phyloP scores from a whole-genome alignment of 2,888 invertebrate species.

The Masnerella sp. region DNA sequence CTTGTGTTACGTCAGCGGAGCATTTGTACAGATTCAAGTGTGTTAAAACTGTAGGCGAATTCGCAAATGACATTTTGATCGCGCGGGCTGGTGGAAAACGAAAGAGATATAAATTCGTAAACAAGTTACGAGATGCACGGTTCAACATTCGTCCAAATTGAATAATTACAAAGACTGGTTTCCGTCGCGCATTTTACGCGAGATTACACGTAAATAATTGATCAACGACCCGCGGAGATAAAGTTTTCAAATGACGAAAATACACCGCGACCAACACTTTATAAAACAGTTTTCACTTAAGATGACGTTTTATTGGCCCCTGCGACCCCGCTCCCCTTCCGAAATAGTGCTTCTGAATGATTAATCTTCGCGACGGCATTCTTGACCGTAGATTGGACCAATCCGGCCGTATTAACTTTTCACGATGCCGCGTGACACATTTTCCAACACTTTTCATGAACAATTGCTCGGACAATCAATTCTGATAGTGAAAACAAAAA shows the following conservation, averaged over 20 bases:
- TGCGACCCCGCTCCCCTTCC: not conserved
- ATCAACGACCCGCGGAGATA: conserved; percentile 20
- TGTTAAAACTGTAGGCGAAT: not conserved
- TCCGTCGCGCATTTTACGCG: conserved; percentile 14
- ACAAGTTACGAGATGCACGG: conserved; percentile 16
- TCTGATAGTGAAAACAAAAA: not conserved
- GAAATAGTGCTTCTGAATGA: conserved; percentile 33
- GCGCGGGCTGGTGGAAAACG: conserved; percentile 1
- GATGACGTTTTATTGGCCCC: conserved; percentile 1
- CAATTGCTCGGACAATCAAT: conserved; percentile 23
- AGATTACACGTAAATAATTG: conserved; percentile 39
- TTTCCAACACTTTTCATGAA: conserved; percentile 22
- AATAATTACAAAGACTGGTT: conserved; percentile 35
- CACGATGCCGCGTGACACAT: conserved; percentile 20
- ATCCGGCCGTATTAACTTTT: conserved; percentile 27
- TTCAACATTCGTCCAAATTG: conserved; percentile 28
- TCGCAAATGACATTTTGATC: conserved; percentile 9
- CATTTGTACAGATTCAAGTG: too few species aligned
- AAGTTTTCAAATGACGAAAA: conserved; percentile 29
- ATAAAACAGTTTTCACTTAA: conserved; percentile 23
- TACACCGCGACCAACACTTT: conserved; percentile 21
- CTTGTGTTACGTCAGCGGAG: too few species aligned
- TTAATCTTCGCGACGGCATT: conserved; percentile 22
- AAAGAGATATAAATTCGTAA: conserved; percentile 28
- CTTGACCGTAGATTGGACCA: conserved; percentile 36